Base-by-base conservation (phyloP, 1,140 invertebrate species). In the Drosophila nebulosa region DNA sequence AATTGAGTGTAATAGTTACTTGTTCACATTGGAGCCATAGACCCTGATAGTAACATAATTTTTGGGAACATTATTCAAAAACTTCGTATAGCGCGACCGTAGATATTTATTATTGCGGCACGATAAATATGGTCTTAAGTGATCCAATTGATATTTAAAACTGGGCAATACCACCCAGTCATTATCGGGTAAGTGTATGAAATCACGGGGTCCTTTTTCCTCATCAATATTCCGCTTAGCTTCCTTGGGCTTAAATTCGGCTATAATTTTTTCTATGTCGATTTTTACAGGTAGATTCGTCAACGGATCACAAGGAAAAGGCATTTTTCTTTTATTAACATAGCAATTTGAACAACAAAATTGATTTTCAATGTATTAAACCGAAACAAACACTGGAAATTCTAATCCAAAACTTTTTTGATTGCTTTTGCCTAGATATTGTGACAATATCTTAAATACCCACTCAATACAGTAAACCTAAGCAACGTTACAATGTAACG, bases 111-210 rank as follows among this genome's bases (percentile, higher is more conserved):
- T 78, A 0, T 12, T 55, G 3, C 74, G 69, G 2, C 42, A 9
- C 0, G 86, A 90, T 0, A 90, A 26, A 22, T 32, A 9, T 2
- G 78, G 58, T 7, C 51, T 73, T 24, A 90, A 53, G 27, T 90
- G 78, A 12, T 90, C 81, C 35, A 86, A 59, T 10, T 78, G 68
- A 27, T 71, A 22, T 30, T 71, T 79, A 7, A 86, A 86, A 18
- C 53, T 68, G 6, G 86, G 86, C 42, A 90, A 65, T 0, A 90
- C 63, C 0, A 56, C 58, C 68, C 70, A 90, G n/a, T 77, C 59
- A 0, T 79, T 56, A 35, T 83, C 77, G 0, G 79, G 78, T 0
- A 50, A 9, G 5, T 73, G 22, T 4, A 81, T 26, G 30, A 81
- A 77, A 35, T 83, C 67, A 1, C 65, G 55, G 0, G 73, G 62